Base-by-base conservation (phyloP, 2,888 invertebrate species). In the Catocala nupta region DNA sequence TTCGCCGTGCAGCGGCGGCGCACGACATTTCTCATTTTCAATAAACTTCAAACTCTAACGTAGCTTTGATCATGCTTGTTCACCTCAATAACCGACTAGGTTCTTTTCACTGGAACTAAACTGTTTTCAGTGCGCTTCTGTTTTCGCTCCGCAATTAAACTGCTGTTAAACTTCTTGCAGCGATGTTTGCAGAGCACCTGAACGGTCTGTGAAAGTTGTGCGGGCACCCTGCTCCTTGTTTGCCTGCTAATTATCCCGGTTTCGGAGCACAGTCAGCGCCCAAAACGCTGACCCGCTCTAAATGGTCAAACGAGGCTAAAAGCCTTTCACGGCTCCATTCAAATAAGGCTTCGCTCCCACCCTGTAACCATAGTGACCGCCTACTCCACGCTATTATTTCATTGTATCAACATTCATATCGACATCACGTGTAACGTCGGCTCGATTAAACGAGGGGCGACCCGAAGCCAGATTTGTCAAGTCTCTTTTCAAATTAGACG, bases 91-190 rank as follows among this genome's bases (percentile, higher is more conserved):
- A 86, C 87, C 84, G 79, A 86, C 83, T 78, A 82, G 87, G 86
- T 92, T 93, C 92, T 93, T 91, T 93, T 91, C 88, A 90, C 80
- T 75, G 82, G 81, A 91, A 89, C 88, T 88, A 89, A 92, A 93
- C 85, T 87, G 90, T 91, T 90, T 91, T 89, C 90, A 86, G 86
- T 85, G 88, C 91, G 90, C 89, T 91, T 90, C 90, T 92, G 92
- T 93, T 91, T 92, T 92, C 89, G 88, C 87, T 86, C 85, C 87
- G 91, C 92, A 93, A 93, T 94, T 92, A 93, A 93, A 93, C 92
- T 91, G 90, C 90, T 92, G 93, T 92, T 92, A 92, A 94, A 94
- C 85, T 94, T 93, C 92, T 92, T 92, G 92, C 92, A 90, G 90
- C 87, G 81, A 85, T 93, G 90, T 93, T 93, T 93, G 92, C 89